Evolutionary conservation across 1,140 invertebrate genomes (phyloP).

Genomic region (Pogonognathellus flavescens): DNA sequence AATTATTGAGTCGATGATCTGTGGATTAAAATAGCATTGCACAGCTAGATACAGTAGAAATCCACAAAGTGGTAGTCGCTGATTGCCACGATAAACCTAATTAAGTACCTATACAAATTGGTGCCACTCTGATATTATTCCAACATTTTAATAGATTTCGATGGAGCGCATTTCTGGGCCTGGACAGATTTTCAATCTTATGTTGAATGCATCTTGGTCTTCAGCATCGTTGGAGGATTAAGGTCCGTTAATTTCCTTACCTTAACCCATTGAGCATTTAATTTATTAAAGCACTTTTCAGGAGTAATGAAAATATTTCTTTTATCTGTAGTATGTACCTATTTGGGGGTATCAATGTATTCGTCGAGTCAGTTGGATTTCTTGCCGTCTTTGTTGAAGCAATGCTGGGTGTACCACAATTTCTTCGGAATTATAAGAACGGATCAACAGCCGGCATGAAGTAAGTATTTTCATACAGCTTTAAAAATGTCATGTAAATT

Average conservation of each 20-base stretch:
- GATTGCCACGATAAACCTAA: not conserved
- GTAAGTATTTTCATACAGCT: slow-evolving; percentile 73
- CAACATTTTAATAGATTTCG: slow-evolving; percentile 81
- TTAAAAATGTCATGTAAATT: not conserved
- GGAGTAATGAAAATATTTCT: no score
- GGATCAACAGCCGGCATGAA: slow-evolving; percentile 98
- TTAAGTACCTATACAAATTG: not conserved
- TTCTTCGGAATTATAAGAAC: slow-evolving; percentile 87
- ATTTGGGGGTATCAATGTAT: slow-evolving; percentile 83
- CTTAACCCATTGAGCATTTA: no score
- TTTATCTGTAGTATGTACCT: slow-evolving; percentile 89
- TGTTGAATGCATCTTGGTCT: slow-evolving; percentile 90
- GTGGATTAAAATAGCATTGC: no score
- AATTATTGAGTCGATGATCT: no score
- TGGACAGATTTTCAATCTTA: slow-evolving; percentile 99
- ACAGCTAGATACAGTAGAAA: not conserved
- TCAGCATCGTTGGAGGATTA: slow-evolving; percentile 84
- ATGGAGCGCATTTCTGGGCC: slow-evolving; percentile 94
- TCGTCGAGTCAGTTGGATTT: slow-evolving; percentile 92
- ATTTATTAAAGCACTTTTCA: no score
- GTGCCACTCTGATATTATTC: not conserved
- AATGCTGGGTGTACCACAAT: slow-evolving; percentile 92
- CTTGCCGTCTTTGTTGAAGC: slow-evolving; percentile 96
- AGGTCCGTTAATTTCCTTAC: slow-evolving; percentile 70
- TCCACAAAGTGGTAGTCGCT: not conserved